phyloP scores from a whole-genome alignment of 2,888 invertebrate species.

The Buathra laborator region DNA sequence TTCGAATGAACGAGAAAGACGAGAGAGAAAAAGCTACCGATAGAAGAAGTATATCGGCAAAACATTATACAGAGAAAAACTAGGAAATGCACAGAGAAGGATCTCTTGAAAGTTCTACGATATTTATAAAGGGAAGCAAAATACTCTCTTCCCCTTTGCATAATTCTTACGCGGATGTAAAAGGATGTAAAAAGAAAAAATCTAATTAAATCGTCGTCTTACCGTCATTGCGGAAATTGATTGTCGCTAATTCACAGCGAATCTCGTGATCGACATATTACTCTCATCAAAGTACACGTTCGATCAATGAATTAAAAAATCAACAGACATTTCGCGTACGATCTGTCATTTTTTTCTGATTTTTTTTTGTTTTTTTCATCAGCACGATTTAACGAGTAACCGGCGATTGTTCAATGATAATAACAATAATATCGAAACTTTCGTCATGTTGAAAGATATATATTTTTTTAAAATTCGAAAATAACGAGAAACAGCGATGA shows the following conservation, averaged over 20 bases:
- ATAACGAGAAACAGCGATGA: constrained; percentile 33
- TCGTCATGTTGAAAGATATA: not conserved
- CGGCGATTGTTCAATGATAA: constrained; percentile 6
- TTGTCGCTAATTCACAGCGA: constrained; percentile 51
- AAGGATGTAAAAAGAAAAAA: not conserved
- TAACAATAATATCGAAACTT: not conserved
- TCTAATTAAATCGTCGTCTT: constrained; percentile 43
- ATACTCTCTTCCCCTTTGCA: too few species aligned
- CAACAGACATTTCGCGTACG: not conserved
- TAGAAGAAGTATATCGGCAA: not conserved
- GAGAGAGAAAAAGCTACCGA: not conserved
- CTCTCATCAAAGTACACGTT: constrained; percentile 16
- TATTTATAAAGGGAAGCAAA: not conserved
- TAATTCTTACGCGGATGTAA: not conserved
- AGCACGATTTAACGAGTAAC: not conserved
- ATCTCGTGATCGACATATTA: constrained; percentile 58
- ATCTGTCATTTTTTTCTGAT: not conserved
- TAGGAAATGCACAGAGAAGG: constrained; percentile 19
- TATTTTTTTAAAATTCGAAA: constrained; percentile 7
- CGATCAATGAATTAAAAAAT: constrained; percentile 18
- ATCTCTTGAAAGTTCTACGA: not conserved
- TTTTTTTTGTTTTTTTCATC: constrained; percentile 17
- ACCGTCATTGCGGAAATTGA: constrained; percentile 63
- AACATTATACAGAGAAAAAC: constrained; percentile 23
- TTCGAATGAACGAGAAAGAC: constrained; percentile 28